phyloP scores from a whole-genome alignment of 1,140 invertebrate species.

The Tetranychus cinnabarinus region DNA sequence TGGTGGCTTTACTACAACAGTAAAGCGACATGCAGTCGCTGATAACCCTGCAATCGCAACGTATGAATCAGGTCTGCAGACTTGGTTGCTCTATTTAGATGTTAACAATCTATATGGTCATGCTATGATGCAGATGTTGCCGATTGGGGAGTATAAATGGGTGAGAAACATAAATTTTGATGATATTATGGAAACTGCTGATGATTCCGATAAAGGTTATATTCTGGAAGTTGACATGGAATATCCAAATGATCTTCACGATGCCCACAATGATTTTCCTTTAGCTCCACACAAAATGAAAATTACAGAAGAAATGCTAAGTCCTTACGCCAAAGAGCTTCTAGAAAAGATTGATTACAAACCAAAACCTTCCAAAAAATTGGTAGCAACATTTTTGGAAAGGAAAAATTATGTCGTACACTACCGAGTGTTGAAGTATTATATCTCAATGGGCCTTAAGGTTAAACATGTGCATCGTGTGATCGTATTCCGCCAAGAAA shows the following conservation, averaged over 20 bases:
- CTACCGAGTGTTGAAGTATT: slow-evolving; percentile 26
- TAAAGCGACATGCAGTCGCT: not conserved
- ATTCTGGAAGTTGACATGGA: slow-evolving; percentile 15
- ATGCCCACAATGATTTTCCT: slow-evolving; percentile 20
- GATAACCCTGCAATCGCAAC: slow-evolving; percentile 10
- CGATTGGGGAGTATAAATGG: slow-evolving; percentile 8
- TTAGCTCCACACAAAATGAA: slow-evolving; percentile 18
- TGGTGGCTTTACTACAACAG: not conserved
- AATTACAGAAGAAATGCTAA: not conserved
- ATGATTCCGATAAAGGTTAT: slow-evolving; percentile 7
- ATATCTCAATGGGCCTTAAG: slow-evolving; percentile 22
- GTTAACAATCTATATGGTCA: slow-evolving; percentile 1
- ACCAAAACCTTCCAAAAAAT: not conserved
- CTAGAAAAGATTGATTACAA: not conserved
- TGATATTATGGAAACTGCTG: not conserved
- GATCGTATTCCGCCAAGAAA: slow-evolving; percentile 23
- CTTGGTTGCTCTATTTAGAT: slow-evolving; percentile 14
- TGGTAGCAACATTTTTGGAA: slow-evolving; percentile 2
- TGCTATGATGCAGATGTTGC: slow-evolving; percentile 7
- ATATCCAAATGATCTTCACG: slow-evolving; percentile 15
- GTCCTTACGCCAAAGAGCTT: not conserved
- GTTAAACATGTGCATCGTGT: slow-evolving; percentile 26
- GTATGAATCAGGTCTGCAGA: not conserved
- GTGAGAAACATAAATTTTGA: not conserved
- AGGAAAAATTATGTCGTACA: slow-evolving; percentile 25